Evolutionary conservation across 2,888 invertebrate genomes (phyloP), one percentile per base, ranked within the genome.

Genomic region (Melipona bicolor): DNA sequence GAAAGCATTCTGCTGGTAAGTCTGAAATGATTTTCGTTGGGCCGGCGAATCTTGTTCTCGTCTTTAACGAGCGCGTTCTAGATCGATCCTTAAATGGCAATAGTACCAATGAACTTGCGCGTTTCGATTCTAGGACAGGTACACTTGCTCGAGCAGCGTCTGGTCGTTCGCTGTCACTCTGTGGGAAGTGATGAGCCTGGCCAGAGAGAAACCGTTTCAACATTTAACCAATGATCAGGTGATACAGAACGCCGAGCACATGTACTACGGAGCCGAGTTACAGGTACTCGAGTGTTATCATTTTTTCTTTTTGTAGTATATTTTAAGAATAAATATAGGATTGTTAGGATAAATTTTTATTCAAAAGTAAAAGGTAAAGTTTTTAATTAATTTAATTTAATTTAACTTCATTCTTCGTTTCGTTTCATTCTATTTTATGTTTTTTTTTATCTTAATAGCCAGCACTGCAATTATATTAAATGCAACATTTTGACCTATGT

Each of bases 101-200:
- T 5, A 19, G 15, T 52, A 36, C 21, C 52, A 15, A 76, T 62
- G 54, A 69, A 43, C 61, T 76, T 67, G 59, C 19, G 32, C 62
- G 69, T 69, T 73, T 65, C 78, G 73, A 77, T 93, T 94, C 75
- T 94, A 96, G 96, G 96, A 96, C 91, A 95, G 96, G 88, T 96
- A 96, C 91, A 96, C 96, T n/a, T 96, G 96, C 90, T 95, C 95
- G 62, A 96, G 96, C 91, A 95, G 95, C 85, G 96, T 96, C 21
- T 96, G 96, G 96, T 95, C 96, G 1, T 96, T 96, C 91, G 96
- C 96, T 11, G 96, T 96, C 3, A 96, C 96, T 54, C 93, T 96
- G 27, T 96, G 96, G 96, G 96, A 96, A 93, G 95, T 96, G 79
- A 95, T 96, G 91, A 96, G 95, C 85, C 95, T 96, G 81, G 96